Evolutionary conservation across 2,888 invertebrate species (phyloP), one percentile per base, ranked within the genome.

Genomic region (Beris chalybata): DNA sequence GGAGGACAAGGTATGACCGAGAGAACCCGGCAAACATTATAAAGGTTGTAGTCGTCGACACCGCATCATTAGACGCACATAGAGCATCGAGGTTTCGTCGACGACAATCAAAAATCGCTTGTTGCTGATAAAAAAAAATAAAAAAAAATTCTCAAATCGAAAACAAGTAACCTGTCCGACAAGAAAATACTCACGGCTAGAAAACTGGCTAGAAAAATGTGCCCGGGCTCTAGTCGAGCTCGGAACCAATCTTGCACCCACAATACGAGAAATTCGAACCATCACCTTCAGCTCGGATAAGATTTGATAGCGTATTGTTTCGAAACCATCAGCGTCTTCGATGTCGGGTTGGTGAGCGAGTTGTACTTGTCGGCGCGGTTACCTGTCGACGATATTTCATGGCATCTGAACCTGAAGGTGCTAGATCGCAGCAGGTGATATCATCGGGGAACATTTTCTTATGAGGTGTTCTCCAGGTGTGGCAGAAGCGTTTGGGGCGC

Each of bases 371-470:
- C 29, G 61, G 12, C 32, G 38, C 61, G 22, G 48, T 61, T 61
- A 61, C 61, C 61, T 61, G 52, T n/a, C 61, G 58, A 38, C 32
- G 38, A 65, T 65, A 58, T 65, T 58, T 59, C 66, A 66, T 54
- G 32, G 59, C 59, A 61, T 59, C 66, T 66, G 54, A 59, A 55
- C 5, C 52, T 31, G 50, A 52, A 66, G 59, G 66, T 57, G 66
- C 59, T 58, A 66, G 59, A 66, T 59, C 66, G 54, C 66, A 66
- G 66, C 66, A 48, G 66, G 66, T 59, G 53, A 58, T 53, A 64
- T 30, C 64, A 53, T 47, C 64, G 30, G 64, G 63, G 64, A 54
- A 44, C 15, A 31, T 30, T 44, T 54, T 15, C 54, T 43, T 52
- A 38, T 61, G 61, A 11, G 50, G 15, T 5, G 7, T 48, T 13